Percentiles rank a stretch among this genome's conserved stretches.
These are phyloP conservation scores for Tetragnatha montana DNA, from an alignment of 2,888 invertebrate species.

Conservation along the genomic window DNA sequence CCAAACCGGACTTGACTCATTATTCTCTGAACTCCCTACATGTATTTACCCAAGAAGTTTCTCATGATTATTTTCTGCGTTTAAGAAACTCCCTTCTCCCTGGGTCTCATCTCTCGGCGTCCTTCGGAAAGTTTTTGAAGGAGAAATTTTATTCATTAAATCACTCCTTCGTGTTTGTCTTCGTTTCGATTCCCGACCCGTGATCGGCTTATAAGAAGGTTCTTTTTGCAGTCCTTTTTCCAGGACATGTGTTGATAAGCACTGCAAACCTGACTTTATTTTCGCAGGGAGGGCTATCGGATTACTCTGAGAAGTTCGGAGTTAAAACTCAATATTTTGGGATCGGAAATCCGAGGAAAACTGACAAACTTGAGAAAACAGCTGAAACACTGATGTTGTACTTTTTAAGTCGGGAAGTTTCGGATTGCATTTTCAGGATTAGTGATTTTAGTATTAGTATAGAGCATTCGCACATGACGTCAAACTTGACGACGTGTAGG, in stretches of 20 bases:
- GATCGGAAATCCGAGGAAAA: neutral
- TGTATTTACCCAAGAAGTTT: conserved; percentile 14
- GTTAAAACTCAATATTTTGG: neutral
- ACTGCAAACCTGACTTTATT: neutral
- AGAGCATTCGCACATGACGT: too few relatives aligned
- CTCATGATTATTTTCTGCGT: conserved; percentile 21
- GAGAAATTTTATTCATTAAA: conserved; percentile 47
- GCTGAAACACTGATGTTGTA: neutral
- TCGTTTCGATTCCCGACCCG: neutral
- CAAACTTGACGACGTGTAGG: too few relatives aligned
- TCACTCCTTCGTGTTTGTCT: neutral
- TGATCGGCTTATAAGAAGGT: neutral
- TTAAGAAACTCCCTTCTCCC: conserved; percentile 18
- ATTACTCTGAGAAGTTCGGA: neutral
- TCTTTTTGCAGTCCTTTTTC: neutral
- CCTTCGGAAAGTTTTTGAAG: neutral
- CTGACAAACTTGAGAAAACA: neutral
- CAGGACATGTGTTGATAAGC: conserved; percentile 14
- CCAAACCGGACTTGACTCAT: too few relatives aligned
- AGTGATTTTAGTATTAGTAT: too few relatives aligned
- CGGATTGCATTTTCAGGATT: neutral
- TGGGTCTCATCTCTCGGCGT: neutral
- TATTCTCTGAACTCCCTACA: neutral
- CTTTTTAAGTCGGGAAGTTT: neutral
- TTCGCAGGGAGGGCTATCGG: neutral